A percentile compares a stretch with the other conserved stretches of the same genome.
These are phyloP conservation scores for Megamerina dolium DNA, from an alignment of 2,888 invertebrate genomes.

Conservation along the genomic window DNA sequence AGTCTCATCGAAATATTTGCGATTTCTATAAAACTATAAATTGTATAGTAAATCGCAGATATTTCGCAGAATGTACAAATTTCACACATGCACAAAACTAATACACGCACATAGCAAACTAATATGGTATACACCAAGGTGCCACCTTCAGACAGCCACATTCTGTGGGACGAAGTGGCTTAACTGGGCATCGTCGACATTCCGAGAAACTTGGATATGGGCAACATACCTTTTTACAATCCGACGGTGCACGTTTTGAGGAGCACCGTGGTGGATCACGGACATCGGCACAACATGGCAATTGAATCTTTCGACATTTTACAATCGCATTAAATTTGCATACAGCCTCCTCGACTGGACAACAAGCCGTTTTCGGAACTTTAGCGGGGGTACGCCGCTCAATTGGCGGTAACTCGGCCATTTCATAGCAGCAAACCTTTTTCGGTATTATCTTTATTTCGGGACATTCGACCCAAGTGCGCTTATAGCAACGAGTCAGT, in stretches of 20 bases:
- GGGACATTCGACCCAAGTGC: conserved; percentile 42
- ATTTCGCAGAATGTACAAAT: no score
- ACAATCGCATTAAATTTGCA: no score
- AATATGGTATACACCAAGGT: no score
- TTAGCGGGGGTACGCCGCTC: conserved; percentile 12
- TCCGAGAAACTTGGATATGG: conserved; percentile 30
- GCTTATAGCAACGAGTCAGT: conserved; percentile 33
- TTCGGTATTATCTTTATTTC: conserved; percentile 25
- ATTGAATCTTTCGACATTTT: neutral
- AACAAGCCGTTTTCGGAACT: conserved; percentile 1
- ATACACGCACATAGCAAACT: no score
- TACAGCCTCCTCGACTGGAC: no score
- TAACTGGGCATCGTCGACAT: conserved; percentile 15
- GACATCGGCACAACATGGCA: neutral
- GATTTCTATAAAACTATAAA: no score
- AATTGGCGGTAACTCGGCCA: conserved; percentile 18
- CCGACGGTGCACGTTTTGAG: conserved; percentile 1
- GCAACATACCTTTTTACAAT: conserved; percentile 18
- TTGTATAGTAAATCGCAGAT: no score
- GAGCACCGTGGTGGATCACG: conserved; percentile 24
- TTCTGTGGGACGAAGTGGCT: conserved; percentile 17
- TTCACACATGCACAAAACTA: no score
- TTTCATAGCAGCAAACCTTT: conserved; percentile 28
- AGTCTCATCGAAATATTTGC: no score
- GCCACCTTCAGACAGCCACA: conserved; percentile 25